Evolutionary conservation across 2,888 invertebrate species (phyloP).

Genomic region (Trypoxylon attenuatum): DNA sequence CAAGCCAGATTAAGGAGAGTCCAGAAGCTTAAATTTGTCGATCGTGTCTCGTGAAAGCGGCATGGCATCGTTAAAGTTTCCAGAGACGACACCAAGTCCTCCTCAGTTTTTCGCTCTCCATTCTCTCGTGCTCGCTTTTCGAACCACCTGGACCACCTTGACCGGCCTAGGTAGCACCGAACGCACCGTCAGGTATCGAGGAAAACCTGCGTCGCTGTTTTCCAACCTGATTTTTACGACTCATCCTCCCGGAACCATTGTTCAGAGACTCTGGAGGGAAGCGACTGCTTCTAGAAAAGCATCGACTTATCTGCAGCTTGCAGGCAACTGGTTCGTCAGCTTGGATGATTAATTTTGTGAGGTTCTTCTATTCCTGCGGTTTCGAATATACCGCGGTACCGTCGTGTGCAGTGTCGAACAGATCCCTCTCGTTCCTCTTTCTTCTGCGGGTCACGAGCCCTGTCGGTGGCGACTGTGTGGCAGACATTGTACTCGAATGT

Average conservation of each 20-base stretch:
- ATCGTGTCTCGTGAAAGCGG: conserved; percentile 18
- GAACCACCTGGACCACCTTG: conserved; percentile 5
- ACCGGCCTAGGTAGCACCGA: conserved; percentile 22
- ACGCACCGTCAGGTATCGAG: conserved; percentile 20
- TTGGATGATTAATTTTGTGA: neutral
- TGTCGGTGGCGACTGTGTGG: too few relatives aligned
- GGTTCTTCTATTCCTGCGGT: too few relatives aligned
- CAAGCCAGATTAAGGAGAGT: too few relatives aligned
- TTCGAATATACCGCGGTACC: too few relatives aligned
- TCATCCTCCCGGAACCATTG: conserved; percentile 21
- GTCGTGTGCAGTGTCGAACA: too few relatives aligned
- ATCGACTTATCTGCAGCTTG: neutral
- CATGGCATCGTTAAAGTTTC: conserved; percentile 32
- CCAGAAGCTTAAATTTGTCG: too few relatives aligned
- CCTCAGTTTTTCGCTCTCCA: conserved; percentile 4
- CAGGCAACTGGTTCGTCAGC: neutral
- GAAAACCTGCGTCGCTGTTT: conserved; percentile 24
- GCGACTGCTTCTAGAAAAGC: neutral
- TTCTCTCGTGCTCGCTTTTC: conserved; percentile 13
- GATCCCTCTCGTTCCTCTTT: too few relatives aligned
- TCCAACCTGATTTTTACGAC: conserved; percentile 30
- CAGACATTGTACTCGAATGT: too few relatives aligned
- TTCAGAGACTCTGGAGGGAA: neutral
- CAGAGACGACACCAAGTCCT: conserved; percentile 6
- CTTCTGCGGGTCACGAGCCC: too few relatives aligned